Percentiles rank a stretch among this genome's conserved stretches.
Evolutionary conservation across 2,113 vertebrate genomes (phyloP).

Genomic region (Coregonus clupeaformis): DNA sequence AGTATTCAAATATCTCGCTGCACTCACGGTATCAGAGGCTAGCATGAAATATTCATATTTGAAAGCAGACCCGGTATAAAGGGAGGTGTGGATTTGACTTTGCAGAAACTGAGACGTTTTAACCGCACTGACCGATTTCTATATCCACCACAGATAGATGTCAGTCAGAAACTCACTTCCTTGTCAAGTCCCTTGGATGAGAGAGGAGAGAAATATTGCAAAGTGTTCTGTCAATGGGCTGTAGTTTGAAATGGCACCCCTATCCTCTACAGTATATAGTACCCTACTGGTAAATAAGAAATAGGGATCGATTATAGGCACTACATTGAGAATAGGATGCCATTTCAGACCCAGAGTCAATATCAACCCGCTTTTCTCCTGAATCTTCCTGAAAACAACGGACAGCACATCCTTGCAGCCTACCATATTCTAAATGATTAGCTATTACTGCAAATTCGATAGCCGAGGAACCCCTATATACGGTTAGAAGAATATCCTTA

Average conservation of each 20-base stretch:
- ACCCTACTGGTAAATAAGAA: too few species aligned
- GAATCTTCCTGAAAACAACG: not conserved
- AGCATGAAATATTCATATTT: conserved; percentile 72
- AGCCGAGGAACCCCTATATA: not conserved
- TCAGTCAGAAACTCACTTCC: conserved; percentile 63
- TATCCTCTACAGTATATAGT: too few species aligned
- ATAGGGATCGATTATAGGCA: too few species aligned
- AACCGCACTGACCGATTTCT: not conserved
- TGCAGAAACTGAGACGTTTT: not conserved
- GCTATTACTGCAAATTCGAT: not conserved
- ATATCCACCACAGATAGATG: conserved; percentile 23
- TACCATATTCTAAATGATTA: not conserved
- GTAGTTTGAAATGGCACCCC: too few species aligned
- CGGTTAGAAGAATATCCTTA: not conserved
- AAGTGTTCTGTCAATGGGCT: not conserved
- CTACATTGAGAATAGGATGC: too few species aligned
- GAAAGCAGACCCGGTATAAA: conserved; percentile 57
- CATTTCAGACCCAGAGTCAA: too few species aligned
- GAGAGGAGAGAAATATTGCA: not conserved
- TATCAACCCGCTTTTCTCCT: not conserved
- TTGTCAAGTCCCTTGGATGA: conserved; percentile 34
- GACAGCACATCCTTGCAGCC: not conserved
- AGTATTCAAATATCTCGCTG: conserved; percentile 70
- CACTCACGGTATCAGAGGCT: conserved; percentile 72
- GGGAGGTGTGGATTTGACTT: conserved; percentile 36